Conservation (phyloP, 2,113 vertebrate genomes). For the Polypterus bichir region DNA sequence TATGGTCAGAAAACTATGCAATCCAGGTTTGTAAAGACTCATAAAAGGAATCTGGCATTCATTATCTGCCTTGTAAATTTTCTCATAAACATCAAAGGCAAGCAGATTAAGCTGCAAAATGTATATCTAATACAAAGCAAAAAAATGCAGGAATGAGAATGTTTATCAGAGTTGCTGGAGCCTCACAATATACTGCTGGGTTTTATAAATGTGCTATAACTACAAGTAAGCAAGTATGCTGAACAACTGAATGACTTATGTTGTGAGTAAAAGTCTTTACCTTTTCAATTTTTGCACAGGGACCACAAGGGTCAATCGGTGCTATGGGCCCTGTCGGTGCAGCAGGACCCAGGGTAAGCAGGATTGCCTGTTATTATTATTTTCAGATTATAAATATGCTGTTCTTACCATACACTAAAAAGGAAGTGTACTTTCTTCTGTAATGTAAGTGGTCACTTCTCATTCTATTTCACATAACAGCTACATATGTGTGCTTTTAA, state of each 20-base stretch:
- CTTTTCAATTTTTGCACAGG: slow-evolving; percentile 48
- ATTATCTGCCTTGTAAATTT: slow-evolving; percentile 38
- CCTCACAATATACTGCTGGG: too few relatives aligned
- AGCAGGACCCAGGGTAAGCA: slow-evolving; percentile 75
- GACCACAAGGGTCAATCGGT: slow-evolving; percentile 68
- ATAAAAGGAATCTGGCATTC: slow-evolving; percentile 39
- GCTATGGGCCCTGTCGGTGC: slow-evolving; percentile 67
- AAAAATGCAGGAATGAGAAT: slow-evolving; percentile 1
- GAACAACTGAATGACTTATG: neutral
- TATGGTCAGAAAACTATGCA: slow-evolving; percentile 28
- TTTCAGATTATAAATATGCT: too few relatives aligned
- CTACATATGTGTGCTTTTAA: too few relatives aligned
- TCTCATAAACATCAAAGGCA: slow-evolving; percentile 37
- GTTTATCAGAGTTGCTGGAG: too few relatives aligned
- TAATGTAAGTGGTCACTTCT: too few relatives aligned
- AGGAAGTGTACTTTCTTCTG: too few relatives aligned
- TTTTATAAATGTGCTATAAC: too few relatives aligned
- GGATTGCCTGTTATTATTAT: neutral
- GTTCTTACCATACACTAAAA: too few relatives aligned
- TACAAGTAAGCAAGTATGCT: too few relatives aligned
- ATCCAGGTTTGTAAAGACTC: slow-evolving; percentile 29
- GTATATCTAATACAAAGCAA: slow-evolving; percentile 21
- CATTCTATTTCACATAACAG: too few relatives aligned
- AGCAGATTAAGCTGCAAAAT: slow-evolving; percentile 26
- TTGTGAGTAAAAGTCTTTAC: neutral